Evolutionary conservation across 1,140 invertebrate genomes (phyloP).

Genomic region (Eufriesea mexicana): DNA sequence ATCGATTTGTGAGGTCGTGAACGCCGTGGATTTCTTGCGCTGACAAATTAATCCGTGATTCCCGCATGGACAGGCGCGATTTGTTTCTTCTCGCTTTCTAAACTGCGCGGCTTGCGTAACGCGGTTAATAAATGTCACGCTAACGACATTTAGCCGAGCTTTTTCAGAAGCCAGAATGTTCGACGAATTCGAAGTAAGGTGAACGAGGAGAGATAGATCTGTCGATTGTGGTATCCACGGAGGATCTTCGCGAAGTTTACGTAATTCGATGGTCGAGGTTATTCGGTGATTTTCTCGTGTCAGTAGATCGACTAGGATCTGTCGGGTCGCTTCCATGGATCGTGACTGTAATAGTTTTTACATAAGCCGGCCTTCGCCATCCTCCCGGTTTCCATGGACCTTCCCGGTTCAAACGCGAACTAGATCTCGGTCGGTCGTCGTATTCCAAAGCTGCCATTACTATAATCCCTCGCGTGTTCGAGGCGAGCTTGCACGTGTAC

Average conservation of each 20-base stretch:
- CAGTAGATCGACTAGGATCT: no score
- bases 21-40: neutral
- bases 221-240: no score
- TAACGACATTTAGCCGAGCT: neutral
- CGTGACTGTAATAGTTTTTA: neutral
- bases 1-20: conserved; percentile 1
- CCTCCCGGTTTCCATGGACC: neutral
- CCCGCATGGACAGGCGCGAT: neutral
- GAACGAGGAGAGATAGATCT: no score
- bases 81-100: neutral
- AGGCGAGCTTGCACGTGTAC: neutral
- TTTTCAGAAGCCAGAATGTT: no score
- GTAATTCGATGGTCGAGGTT: no score
- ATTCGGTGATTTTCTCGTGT: no score
- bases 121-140: neutral
- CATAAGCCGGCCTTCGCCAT: conserved; percentile 16
- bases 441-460: conserved; percentile 16
- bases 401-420: conserved; percentile 1
- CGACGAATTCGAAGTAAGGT: no score
- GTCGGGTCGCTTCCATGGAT: neutral
- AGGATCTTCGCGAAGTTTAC: no score
- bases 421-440: neutral
- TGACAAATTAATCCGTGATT: conserved; percentile 14
- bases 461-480: conserved; percentile 38
- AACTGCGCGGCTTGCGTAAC: neutral